A percentile compares a stretch with the other conserved stretches of the same genome.
phyloP scores from a whole-genome alignment of 30 jellyfish, hydroid and myxozoan species.

The Aurelia aurita complex sp. Pacific region DNA sequence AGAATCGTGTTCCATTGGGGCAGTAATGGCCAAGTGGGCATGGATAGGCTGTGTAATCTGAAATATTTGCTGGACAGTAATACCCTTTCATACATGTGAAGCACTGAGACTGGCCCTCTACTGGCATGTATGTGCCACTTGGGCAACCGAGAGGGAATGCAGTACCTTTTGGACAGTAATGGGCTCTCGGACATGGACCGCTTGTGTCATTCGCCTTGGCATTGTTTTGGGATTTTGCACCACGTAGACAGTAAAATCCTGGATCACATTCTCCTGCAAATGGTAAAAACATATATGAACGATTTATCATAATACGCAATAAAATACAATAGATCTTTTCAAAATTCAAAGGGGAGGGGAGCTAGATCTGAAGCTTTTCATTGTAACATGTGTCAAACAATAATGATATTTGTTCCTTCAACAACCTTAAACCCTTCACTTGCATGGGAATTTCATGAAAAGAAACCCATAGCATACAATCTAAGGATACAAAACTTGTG shows the following conservation, averaged over 20 bases:
- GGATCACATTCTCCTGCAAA: slow-evolving; percentile 84
- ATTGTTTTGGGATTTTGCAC: slow-evolving; percentile 85
- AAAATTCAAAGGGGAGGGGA: too few species aligned
- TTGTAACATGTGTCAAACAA: too few species aligned
- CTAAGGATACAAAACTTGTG: too few species aligned
- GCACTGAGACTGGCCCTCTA: slow-evolving; percentile 74
- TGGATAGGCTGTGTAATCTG: slow-evolving; percentile 79
- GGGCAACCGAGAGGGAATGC: slow-evolving; percentile 84
- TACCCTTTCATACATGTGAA: slow-evolving; percentile 81
- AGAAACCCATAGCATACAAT: too few species aligned
- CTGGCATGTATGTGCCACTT: slow-evolving; percentile 95
- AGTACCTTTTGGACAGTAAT: slow-evolving; percentile 92
- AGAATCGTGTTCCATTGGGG: slow-evolving; percentile 85
- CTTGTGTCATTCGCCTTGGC: slow-evolving; percentile 80
- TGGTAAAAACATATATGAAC: neutral
- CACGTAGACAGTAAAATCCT: slow-evolving; percentile 94
- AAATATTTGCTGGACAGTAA: slow-evolving; percentile 91
- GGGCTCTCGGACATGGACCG: slow-evolving; percentile 98
- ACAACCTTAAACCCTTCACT: too few species aligned
- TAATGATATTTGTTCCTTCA: too few species aligned
- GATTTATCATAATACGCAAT: too few species aligned
- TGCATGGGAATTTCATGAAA: too few species aligned
- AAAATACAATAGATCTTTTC: too few species aligned
- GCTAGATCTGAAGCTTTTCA: too few species aligned
- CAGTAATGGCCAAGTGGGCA: slow-evolving; percentile 95